Evolutionary conservation across 37 sponge, comb jelly and placozoan species (phyloP).

Genomic region (Lycopodina hypogea): DNA sequence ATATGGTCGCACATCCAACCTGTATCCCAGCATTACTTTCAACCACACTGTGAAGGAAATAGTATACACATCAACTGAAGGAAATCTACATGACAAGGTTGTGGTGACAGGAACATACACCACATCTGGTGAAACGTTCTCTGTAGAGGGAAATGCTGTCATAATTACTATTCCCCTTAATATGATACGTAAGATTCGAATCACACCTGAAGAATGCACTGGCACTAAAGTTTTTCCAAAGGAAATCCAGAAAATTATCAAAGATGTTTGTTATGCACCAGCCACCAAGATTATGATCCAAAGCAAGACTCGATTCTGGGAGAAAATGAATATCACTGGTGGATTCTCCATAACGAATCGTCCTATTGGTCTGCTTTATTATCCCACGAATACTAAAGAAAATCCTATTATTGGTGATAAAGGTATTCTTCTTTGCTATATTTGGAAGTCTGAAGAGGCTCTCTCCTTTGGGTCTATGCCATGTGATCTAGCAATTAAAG

Average conservation of each 20-base stretch:
- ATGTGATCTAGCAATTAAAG: constrained; percentile 19
- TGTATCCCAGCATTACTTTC: constrained; percentile 9
- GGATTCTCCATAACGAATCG: constrained; percentile 50
- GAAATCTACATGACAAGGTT: background rate
- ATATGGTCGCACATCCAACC: background rate
- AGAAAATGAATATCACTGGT: constrained; percentile 32
- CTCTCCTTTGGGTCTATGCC: constrained; percentile 45
- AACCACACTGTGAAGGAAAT: constrained; percentile 14
- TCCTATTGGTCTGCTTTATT: constrained; percentile 55
- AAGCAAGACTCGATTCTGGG: constrained; percentile 50
- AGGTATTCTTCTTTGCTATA: constrained; percentile 53
- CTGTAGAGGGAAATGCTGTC: constrained; percentile 27
- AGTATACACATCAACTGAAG: background rate
- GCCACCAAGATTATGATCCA: constrained; percentile 61
- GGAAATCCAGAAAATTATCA: background rate
- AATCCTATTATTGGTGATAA: background rate
- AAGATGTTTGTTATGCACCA: constrained; percentile 31
- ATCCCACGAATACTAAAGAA: constrained; percentile 28
- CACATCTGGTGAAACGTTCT: background rate
- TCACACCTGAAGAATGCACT: background rate
- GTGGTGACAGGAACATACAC: background rate
- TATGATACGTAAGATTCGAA: constrained; percentile 35
- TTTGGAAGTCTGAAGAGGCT: constrained; percentile 65
- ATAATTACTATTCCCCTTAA: constrained; percentile 57
- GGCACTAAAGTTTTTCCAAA: constrained; percentile 11